phyloP scores from a whole-genome alignment of 2,888 invertebrate genomes.

The Aelia acuminata region DNA sequence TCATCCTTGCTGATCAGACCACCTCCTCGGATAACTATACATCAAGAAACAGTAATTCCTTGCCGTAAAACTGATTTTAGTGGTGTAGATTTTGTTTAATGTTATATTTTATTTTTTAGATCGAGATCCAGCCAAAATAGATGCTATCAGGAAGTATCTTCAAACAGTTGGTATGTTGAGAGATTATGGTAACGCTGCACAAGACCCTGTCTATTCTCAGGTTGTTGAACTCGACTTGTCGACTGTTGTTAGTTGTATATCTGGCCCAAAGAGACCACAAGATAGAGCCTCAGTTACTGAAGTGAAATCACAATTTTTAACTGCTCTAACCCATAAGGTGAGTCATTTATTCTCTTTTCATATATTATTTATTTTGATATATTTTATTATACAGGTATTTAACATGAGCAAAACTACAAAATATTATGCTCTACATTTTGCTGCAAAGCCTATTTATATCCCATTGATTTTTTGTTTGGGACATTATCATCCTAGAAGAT shows the following conservation, averaged over 20 bases:
- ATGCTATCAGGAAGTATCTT: constrained; percentile 86
- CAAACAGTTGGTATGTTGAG: constrained; percentile 86
- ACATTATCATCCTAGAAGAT: too few species aligned
- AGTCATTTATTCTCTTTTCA: constrained; percentile 66
- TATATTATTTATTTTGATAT: not conserved
- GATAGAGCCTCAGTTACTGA: constrained; percentile 92
- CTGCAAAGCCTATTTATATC: too few species aligned
- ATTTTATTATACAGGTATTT: not conserved
- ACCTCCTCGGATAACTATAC: too few species aligned
- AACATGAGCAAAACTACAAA: too few species aligned
- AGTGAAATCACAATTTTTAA: constrained; percentile 91
- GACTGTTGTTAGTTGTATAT: constrained; percentile 93
- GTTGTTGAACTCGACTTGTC: constrained; percentile 87
- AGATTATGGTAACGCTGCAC: constrained; percentile 80
- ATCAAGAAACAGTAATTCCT: too few species aligned
- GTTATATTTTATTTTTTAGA: constrained; percentile 72
- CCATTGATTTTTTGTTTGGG: too few species aligned
- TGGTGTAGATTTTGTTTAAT: too few species aligned
- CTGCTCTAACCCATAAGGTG: constrained; percentile 90
- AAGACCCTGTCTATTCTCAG: constrained; percentile 87
- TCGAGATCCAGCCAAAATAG: constrained; percentile 82
- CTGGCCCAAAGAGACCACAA: constrained; percentile 97
- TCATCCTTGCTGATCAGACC: too few species aligned
- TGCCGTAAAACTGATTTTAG: too few species aligned
- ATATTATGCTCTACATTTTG: too few species aligned